phyloP scores from a whole-genome alignment of 2,113 vertebrate genomes.

The Oxyruncus cristatus region DNA sequence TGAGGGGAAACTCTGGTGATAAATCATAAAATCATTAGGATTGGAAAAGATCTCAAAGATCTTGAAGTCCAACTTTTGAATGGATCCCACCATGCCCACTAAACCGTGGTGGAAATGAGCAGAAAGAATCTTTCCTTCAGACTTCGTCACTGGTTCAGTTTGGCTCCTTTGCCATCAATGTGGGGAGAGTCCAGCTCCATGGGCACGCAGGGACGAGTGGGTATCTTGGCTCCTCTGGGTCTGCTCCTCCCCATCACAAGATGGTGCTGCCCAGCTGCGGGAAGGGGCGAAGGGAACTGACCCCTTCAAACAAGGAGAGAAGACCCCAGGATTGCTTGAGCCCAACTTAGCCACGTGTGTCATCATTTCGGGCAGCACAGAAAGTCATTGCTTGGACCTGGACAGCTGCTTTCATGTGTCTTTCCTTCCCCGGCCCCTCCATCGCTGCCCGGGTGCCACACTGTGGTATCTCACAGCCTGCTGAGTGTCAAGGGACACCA shows the following conservation, averaged over 20 bases:
- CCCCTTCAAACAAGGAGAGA: neutral
- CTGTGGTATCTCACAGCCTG: neutral
- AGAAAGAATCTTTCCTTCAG: neutral
- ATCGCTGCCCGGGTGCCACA: rapidly evolving
- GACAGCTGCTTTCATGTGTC: neutral
- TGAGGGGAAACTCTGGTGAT: neutral
- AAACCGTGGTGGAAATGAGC: neutral
- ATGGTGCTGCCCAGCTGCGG: rapidly evolving
- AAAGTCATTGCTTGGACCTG: neutral
- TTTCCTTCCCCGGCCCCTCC: neutral
- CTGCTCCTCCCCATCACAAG: neutral
- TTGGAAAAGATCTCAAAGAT: neutral
- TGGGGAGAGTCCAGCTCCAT: neutral
- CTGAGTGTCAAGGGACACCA: rapidly evolving
- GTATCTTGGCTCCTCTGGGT: neutral
- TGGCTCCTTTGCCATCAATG: neutral
- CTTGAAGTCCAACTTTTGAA: neutral
- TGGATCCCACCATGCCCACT: neutral
- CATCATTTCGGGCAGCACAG: rapidly evolving
- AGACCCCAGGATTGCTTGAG: neutral
- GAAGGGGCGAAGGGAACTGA: neutral
- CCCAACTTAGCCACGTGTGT: rapidly evolving
- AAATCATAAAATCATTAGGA: too few relatives aligned
- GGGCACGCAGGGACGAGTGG: rapidly evolving
- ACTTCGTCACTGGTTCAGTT: too few relatives aligned